Base-by-base conservation (phyloP, 2,888 invertebrate genomes). In the Drosophila kuntzei region DNA sequence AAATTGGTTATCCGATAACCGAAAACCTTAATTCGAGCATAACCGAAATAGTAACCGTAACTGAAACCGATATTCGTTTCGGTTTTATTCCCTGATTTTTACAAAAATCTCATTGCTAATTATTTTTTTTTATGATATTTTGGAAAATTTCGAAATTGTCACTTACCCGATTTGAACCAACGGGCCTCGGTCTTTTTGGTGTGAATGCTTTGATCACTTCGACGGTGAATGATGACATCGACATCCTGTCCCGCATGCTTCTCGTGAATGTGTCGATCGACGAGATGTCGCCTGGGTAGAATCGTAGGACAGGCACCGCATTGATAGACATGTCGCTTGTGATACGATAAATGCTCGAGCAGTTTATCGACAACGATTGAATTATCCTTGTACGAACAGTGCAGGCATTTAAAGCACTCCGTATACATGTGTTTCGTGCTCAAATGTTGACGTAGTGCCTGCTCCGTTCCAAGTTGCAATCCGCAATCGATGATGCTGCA, bases 261-360 rank as follows among this genome's bases (percentile, higher is more conserved):
- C 0, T 95, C 95, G 0, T 90, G 70, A 1, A 95, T 87, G 90
- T 97, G 97, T 25, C 94, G 94, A 67, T 96, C 96, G 3, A 96
- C 93, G 7, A 94, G 91, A 47, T 93, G 92, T 41, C 93, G 94
- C 75, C 94, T 94, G 87, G 94, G 94, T 90, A 96, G 95, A 75
- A 95, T 93, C 89, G 94, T 95, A 34, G 93, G 89, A 87, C 97
- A 97, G 67, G 93, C 92, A 0, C 94, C 94, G 91, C 97, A 97
- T 78, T 95, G 95, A 91, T 95, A 96, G 34, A 97, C 91, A 63
- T 94, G 93, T 6, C 93, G 92, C 72, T 96, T 96, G 91, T 97
- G 97, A 92, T 95, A 94, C 87, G 95, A 95, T 66, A 97, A 93
- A 91, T 97, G 97, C 50, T 94, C 93, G 11, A 95, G 91, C 61